Base-by-base conservation (phyloP, 2,797 vertebrate genomes). In the Phaenicophaeus curvirostris region DNA sequence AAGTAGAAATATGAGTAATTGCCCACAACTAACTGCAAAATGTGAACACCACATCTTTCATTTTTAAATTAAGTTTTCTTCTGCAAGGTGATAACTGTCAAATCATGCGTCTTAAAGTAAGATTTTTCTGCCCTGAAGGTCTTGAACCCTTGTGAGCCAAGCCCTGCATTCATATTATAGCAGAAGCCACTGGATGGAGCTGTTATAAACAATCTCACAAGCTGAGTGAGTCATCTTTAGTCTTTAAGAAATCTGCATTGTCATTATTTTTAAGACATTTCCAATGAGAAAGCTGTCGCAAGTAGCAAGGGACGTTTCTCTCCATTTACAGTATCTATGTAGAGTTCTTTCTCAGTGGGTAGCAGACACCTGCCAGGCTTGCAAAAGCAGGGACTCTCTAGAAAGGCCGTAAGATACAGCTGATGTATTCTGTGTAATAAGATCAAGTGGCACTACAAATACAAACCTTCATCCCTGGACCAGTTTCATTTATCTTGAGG, bases 131-230 rank as follows among this genome's bases (percentile, higher is more conserved):
- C 14, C 79, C 67, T 63, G 46, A 42, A 81, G 57, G 71, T 65
- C 53, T 58, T n/a, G 33, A 88, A 62, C 20, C 54, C 81, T 13
- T 13, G 6, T 8, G 10, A 92, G 28, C 15, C 53, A 63, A 75
- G 25, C n/a, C 63, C 82, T 76, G 28, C 6, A 6, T 12, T 57
- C 25, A 1, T 8, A 9, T 74, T 41, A 54, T 46, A 53, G 59
- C 69, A 74, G 55, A 44, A 94, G 48, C 88, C 95, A 89, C 94
- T 90, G 94, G 85, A 97, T 93, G 90, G 95, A 96, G 94, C 89
- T 94, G 85, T 90, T 91, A 89, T 31, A 85, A 90, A 85, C 51
- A 74, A 11, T 21, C 80, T 65, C 53, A 27, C 3, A 3, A 73
- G n/a, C 42, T 55, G 25, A 8, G 28, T 2, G 37, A 89, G 23